These are phyloP conservation scores for Cottoperca gobio DNA, from an alignment of 2,797 vertebrate species.

Conservation along the genomic window DNA sequence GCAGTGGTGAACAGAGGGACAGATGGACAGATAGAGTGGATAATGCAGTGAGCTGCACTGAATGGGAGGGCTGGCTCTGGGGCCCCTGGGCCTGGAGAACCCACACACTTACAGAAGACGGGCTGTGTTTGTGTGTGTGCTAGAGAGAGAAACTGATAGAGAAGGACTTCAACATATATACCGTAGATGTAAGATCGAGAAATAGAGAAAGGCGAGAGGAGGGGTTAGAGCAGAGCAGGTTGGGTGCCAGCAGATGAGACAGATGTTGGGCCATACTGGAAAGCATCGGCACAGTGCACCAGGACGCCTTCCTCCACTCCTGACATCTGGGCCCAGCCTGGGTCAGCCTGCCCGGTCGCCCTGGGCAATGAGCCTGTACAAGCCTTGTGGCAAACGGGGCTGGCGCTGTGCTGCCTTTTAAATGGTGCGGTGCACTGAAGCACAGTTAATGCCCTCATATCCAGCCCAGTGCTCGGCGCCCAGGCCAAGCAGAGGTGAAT, in stretches of 20 bases:
- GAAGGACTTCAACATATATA: slow-evolving; percentile 52
- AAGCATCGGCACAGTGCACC: slow-evolving; percentile 91
- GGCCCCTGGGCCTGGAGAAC: slow-evolving; percentile 71
- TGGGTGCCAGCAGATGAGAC: slow-evolving; percentile 95
- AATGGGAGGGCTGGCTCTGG: slow-evolving; percentile 77
- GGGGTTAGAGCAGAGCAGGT: slow-evolving; percentile 78
- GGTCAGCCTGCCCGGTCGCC: slow-evolving; percentile 90
- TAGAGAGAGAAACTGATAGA: slow-evolving; percentile 51
- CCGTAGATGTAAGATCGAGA: slow-evolving; percentile 49
- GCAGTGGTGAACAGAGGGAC: slow-evolving; percentile 84
- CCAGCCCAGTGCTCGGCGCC: slow-evolving; percentile 89
- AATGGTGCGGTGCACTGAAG: slow-evolving; percentile 91
- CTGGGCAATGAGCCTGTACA: slow-evolving; percentile 91
- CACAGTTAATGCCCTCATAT: slow-evolving; percentile 93
- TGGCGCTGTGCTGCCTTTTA: slow-evolving; percentile 90
- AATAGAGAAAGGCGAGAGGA: slow-evolving; percentile 45
- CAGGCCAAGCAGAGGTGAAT: slow-evolving; percentile 90
- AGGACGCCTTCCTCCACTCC: slow-evolving; percentile 89
- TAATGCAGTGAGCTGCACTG: slow-evolving; percentile 82
- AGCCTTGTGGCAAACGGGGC: slow-evolving; percentile 91
- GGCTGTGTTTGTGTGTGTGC: slow-evolving; percentile 42
- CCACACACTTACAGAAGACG: slow-evolving; percentile 49
- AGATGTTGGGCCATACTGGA: slow-evolving; percentile 98
- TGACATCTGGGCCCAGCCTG: slow-evolving; percentile 97
- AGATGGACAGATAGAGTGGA: slow-evolving; percentile 88